Percentiles rank a stretch among this genome's conserved stretches.
Conservation (phyloP, 2,888 invertebrate species). For the Mesorhabditis belari region DNA sequence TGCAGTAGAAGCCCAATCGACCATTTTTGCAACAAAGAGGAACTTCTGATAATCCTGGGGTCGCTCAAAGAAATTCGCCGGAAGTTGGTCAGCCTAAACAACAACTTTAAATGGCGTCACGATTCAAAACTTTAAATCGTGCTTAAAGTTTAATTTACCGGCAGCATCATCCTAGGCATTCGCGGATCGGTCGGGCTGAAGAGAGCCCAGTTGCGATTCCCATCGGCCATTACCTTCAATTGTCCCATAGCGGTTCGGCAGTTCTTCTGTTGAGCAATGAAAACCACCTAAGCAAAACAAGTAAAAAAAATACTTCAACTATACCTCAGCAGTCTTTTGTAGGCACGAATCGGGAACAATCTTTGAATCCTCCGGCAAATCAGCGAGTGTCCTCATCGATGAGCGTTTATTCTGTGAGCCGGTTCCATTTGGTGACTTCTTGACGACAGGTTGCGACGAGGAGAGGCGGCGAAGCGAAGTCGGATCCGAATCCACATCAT, state of each 20-base stretch:
- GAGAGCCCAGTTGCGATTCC: slow-evolving; percentile 63
- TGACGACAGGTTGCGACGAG: too few species aligned
- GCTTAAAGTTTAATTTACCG: too few species aligned
- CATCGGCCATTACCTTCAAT: slow-evolving; percentile 59
- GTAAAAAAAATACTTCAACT: not conserved
- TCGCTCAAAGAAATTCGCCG: slow-evolving; percentile 59
- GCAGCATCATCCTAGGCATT: slow-evolving; percentile 71
- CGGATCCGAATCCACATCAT: too few species aligned
- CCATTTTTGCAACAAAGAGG: slow-evolving; percentile 63
- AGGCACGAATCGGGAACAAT: slow-evolving; percentile 51
- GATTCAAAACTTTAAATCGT: too few species aligned
- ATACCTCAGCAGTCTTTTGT: slow-evolving; percentile 55
- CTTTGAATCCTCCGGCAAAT: not conserved
- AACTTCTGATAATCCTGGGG: slow-evolving; percentile 47
- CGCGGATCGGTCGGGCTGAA: slow-evolving; percentile 70
- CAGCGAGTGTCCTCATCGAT: not conserved
- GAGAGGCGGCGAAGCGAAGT: too few species aligned
- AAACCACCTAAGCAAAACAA: slow-evolving; percentile 62
- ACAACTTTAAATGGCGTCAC: too few species aligned
- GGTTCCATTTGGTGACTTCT: too few species aligned
- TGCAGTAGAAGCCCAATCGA: slow-evolving; percentile 58
- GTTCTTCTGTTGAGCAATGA: slow-evolving; percentile 70
- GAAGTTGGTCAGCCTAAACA: too few species aligned
- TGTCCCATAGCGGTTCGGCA: slow-evolving; percentile 69
- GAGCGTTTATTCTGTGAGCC: too few species aligned